Conservation (phyloP, 2,888 invertebrate genomes). For the Sisyra terminalis region DNA sequence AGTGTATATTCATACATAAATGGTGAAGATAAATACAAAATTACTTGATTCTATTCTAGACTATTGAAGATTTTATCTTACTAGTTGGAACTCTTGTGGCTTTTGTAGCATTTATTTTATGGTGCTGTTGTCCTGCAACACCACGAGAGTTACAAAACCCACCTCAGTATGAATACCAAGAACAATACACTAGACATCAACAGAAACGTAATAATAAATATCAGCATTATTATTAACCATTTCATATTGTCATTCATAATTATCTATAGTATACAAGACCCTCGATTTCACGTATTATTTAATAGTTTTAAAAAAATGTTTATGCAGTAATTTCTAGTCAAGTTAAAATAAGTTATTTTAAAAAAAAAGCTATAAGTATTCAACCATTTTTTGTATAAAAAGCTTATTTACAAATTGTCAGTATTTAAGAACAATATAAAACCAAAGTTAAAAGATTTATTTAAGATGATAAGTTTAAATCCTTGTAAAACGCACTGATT, state of each 20-base stretch:
- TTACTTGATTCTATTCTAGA: conserved; percentile 23
- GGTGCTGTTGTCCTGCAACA: conserved; percentile 43
- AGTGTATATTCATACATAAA: conserved; percentile 16
- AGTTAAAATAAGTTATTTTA: background rate
- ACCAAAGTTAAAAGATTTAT: too few relatives aligned
- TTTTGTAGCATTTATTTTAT: conserved; percentile 42
- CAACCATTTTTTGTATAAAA: background rate
- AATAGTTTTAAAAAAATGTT: background rate
- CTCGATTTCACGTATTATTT: background rate
- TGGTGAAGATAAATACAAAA: background rate
- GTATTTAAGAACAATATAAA: too few relatives aligned
- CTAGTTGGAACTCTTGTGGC: conserved; percentile 42
- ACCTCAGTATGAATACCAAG: conserved; percentile 21
- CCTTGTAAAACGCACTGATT: too few relatives aligned
- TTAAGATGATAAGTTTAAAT: too few relatives aligned
- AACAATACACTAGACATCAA: conserved; percentile 21
- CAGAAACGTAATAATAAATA: conserved; percentile 10
- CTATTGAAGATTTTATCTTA: conserved; percentile 42
- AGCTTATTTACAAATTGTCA: too few relatives aligned
- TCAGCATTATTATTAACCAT: conserved; percentile 4
- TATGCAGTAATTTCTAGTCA: background rate
- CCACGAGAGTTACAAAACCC: conserved; percentile 22
- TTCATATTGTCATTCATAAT: background rate
- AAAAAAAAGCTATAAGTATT: background rate
- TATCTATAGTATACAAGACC: background rate